Conservation (phyloP, 2,113 vertebrate genomes). For the Mormyrus iriodes region DNA sequence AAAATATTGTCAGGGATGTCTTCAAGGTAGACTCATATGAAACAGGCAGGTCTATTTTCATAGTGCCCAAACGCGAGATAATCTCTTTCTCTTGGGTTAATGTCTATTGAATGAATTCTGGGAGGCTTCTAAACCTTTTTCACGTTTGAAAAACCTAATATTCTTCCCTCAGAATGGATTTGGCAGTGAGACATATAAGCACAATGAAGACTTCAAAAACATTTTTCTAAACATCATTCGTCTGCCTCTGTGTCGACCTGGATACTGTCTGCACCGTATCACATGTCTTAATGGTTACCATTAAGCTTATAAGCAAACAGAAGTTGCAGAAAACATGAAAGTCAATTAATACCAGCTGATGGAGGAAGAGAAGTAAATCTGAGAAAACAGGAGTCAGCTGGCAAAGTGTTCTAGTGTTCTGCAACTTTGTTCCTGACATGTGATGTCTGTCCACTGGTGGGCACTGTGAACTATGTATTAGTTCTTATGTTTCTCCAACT, state of each 20-base stretch:
- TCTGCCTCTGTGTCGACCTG: neutral
- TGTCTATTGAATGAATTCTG: conserved; percentile 23
- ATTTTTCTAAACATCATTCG: neutral
- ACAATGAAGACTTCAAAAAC: neutral
- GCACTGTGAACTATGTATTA: neutral
- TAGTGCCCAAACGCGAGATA: conserved; percentile 17
- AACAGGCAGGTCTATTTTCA: conserved; percentile 32
- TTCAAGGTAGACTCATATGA: conserved; percentile 30
- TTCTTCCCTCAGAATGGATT: neutral
- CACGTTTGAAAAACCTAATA: neutral
- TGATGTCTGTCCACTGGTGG: neutral
- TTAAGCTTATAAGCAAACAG: neutral
- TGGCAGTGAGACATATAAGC: neutral
- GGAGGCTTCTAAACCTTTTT: neutral
- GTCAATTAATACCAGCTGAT: neutral
- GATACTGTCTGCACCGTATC: neutral
- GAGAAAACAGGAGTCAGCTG: neutral
- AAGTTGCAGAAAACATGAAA: neutral
- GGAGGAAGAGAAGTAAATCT: neutral
- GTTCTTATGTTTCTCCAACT: neutral
- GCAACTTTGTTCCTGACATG: neutral
- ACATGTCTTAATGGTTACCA: neutral
- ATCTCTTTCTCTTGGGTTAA: conserved; percentile 34
- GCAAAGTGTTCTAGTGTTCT: neutral
- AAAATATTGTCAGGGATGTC: conserved; percentile 41